These are phyloP conservation scores for Brachylomia viminalis DNA, from an alignment of 2,888 invertebrate genomes.

Conservation along the genomic window DNA sequence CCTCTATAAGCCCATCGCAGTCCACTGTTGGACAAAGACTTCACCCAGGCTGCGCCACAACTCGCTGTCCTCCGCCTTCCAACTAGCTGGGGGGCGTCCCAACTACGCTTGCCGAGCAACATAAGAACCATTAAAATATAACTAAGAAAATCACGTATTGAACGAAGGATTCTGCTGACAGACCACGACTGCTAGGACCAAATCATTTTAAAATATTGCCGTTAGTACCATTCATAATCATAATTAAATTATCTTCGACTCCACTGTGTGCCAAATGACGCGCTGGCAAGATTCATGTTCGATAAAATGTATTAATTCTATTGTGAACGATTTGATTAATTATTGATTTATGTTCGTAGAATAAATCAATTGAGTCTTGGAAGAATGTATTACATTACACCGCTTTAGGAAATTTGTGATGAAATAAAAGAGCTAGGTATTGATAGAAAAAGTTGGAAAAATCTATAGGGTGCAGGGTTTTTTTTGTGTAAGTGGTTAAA, in stretches of 20 bases:
- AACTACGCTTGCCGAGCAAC: neutral
- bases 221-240: constrained; percentile 34
- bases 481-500: no score
- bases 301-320: constrained; percentile 54
- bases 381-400: constrained; percentile 45
- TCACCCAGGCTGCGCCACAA: neutral
- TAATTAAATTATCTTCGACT: constrained; percentile 50
- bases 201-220: constrained; percentile 20
- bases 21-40: neutral
- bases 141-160: neutral
- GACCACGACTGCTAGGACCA: neutral
- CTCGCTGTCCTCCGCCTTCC: neutral
- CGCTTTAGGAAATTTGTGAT: constrained; percentile 13
- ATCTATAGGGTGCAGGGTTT: no score
- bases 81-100: neutral
- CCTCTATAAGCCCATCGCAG: neutral
- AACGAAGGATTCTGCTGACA: neutral
- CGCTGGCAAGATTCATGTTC: constrained; percentile 46
- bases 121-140: neutral
- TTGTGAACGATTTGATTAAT: constrained; percentile 53
- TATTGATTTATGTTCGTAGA: constrained; percentile 48
- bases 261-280: constrained; percentile 52
- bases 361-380: constrained; percentile 35
- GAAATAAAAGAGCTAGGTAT: neutral
- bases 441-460: neutral